phyloP scores from a whole-genome alignment of 1,140 invertebrate genomes.

The Anoplolepis gracilipes region DNA sequence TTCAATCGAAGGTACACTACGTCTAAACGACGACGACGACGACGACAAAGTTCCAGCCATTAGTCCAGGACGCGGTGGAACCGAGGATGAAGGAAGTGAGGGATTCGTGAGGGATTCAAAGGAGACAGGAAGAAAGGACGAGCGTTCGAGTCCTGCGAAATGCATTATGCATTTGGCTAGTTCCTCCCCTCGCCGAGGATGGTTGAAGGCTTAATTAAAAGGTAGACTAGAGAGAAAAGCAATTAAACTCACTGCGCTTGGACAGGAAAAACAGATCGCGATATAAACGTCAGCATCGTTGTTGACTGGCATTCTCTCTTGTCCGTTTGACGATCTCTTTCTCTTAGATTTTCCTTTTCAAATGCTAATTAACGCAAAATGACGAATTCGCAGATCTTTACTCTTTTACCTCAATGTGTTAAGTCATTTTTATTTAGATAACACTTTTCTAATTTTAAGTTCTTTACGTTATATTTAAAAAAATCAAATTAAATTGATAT shows the following conservation, averaged over 20 bases:
- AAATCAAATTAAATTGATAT: neutral
- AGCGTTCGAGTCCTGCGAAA: constrained; percentile 74
- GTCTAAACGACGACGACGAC: constrained; percentile 33
- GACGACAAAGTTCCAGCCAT: constrained; percentile 43
- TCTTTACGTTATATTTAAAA: neutral
- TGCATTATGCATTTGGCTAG: constrained; percentile 82
- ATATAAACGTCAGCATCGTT: constrained; percentile 27
- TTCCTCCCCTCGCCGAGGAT: constrained; percentile 67
- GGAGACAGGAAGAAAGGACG: constrained; percentile 63
- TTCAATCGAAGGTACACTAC: constrained; percentile 42
- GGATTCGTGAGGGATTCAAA: constrained; percentile 32
- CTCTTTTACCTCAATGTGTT: neutral
- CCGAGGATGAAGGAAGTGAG: constrained; percentile 37
- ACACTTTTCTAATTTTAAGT: neutral
- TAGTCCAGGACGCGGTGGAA: constrained; percentile 27
- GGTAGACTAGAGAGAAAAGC: constrained; percentile 77
- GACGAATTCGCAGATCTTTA: neutral
- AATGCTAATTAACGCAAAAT: constrained; percentile 26
- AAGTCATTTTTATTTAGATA: neutral
- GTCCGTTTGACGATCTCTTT: constrained; percentile 16
- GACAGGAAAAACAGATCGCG: constrained; percentile 58
- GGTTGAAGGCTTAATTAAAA: constrained; percentile 81
- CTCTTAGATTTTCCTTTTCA: neutral
- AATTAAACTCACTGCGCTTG: constrained; percentile 75
- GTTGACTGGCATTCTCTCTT: constrained; percentile 25